These are phyloP conservation scores for Apodemia zela DNA, from an alignment of 2,888 invertebrate species.

Conservation along the genomic window DNA sequence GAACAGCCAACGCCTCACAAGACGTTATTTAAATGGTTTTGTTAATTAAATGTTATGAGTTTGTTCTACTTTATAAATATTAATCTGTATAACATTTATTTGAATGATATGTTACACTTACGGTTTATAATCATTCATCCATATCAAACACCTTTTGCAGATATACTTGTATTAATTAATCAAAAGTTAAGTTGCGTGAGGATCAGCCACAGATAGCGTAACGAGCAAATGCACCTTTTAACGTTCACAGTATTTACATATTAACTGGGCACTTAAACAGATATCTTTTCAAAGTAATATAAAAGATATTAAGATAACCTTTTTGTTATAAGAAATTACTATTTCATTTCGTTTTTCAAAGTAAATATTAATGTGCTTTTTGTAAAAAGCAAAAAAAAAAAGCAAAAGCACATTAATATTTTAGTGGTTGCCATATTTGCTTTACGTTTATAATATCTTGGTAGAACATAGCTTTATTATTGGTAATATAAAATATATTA, in stretches of 20 bases:
- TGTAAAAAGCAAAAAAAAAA: too few species aligned
- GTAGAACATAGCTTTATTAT: conserved; percentile 32
- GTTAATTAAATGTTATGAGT: neutral
- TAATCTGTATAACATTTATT: neutral
- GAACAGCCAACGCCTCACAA: too few species aligned
- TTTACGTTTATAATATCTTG: conserved; percentile 45
- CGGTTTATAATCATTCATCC: neutral
- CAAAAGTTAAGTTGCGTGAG: conserved; percentile 21
- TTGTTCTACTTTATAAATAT: neutral
- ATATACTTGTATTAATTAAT: conserved; percentile 18
- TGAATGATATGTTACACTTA: neutral
- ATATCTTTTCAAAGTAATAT: neutral
- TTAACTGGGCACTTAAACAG: conserved; percentile 1
- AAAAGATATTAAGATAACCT: conserved; percentile 2
- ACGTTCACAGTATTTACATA: conserved; percentile 13
- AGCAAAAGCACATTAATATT: too few species aligned
- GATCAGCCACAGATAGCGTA: conserved; percentile 19
- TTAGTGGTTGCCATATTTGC: conserved; percentile 59
- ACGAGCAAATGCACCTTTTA: conserved; percentile 21
- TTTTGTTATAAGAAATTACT: neutral
- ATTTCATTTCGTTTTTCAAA: too few species aligned
- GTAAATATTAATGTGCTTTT: too few species aligned
- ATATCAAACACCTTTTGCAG: conserved; percentile 14
- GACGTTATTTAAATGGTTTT: neutral
- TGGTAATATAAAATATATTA: too few species aligned